phyloP scores from a whole-genome alignment of 2,888 invertebrate genomes.

The Drosophila recens region DNA sequence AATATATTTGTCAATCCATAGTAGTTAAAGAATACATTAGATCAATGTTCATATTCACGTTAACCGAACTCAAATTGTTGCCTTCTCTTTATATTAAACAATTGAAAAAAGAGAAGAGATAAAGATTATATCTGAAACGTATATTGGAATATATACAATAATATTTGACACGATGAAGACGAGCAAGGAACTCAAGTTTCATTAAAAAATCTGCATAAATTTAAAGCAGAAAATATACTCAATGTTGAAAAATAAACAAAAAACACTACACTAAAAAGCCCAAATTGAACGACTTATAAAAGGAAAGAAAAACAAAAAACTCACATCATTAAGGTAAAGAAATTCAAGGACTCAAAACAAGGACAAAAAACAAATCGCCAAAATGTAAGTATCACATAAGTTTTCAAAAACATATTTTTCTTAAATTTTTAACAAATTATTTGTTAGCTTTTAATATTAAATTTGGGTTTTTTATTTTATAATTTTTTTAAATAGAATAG shows the following conservation, averaged over 20 bases:
- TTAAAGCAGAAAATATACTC: not conserved
- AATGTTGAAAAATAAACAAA: not conserved
- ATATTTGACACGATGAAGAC: not conserved
- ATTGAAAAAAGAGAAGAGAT: not conserved
- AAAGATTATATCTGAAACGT: not conserved
- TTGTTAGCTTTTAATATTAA: not conserved
- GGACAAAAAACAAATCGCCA: conserved; percentile 11
- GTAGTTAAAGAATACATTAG: not conserved
- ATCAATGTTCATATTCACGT: conserved; percentile 3
- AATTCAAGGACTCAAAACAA: conserved; percentile 7
- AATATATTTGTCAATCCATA: conserved; percentile 10
- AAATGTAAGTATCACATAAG: conserved; percentile 40
- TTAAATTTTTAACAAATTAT: not conserved
- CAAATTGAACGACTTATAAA: not conserved
- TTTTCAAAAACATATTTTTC: not conserved
- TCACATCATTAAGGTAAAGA: conserved; percentile 10
- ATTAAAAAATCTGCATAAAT: not conserved
- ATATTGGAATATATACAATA: conserved; percentile 8
- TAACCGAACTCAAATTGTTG: conserved; percentile 15
- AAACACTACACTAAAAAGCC: not conserved
- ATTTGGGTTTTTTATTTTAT: not conserved
- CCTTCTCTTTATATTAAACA: not conserved
- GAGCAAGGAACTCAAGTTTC: not conserved
- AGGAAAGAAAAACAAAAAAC: conserved; percentile 8
- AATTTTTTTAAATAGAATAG: no score